Conservation (phyloP, 2,797 vertebrate genomes). For the Amniataba percoides region DNA sequence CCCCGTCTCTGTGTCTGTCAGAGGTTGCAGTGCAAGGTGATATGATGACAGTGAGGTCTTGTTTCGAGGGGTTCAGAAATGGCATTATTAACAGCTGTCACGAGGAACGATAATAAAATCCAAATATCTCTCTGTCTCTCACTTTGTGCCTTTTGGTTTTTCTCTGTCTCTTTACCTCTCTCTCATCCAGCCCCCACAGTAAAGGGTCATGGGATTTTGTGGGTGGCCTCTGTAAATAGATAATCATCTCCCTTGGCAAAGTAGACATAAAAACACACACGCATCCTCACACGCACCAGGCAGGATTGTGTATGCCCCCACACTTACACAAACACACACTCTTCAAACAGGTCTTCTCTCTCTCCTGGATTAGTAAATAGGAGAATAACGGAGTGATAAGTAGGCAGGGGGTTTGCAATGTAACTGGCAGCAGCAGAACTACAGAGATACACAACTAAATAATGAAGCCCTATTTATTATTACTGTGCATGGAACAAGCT, state of each 20-base stretch:
- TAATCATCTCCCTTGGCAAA: constrained; percentile 76
- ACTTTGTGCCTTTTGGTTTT: constrained; percentile 9
- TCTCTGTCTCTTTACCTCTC: constrained; percentile 32
- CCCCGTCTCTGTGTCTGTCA: background rate
- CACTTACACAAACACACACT: constrained; percentile 41
- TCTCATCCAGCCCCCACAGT: constrained; percentile 74
- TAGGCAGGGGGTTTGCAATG: constrained; percentile 63
- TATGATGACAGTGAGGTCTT: background rate
- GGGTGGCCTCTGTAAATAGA: constrained; percentile 86
- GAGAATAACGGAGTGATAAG: constrained; percentile 64
- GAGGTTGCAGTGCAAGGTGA: background rate
- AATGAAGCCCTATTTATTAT: constrained; percentile 78
- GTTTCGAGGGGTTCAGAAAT: background rate
- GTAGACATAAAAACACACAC: constrained; percentile 20
- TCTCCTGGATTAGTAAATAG: constrained; percentile 81
- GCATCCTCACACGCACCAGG: constrained; percentile 10
- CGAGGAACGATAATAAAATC: constrained; percentile 15
- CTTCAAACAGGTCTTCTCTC: constrained; percentile 64
- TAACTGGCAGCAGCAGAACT: constrained; percentile 58
- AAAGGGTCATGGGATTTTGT: constrained; percentile 84
- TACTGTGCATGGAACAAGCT: constrained; percentile 69
- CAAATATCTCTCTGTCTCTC: constrained; percentile 17
- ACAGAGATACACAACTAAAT: constrained; percentile 71
- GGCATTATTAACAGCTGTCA: background rate
- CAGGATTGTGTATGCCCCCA: constrained; percentile 19